Conservation (phyloP, 2,888 invertebrate genomes). For the Bombylius discolor region DNA sequence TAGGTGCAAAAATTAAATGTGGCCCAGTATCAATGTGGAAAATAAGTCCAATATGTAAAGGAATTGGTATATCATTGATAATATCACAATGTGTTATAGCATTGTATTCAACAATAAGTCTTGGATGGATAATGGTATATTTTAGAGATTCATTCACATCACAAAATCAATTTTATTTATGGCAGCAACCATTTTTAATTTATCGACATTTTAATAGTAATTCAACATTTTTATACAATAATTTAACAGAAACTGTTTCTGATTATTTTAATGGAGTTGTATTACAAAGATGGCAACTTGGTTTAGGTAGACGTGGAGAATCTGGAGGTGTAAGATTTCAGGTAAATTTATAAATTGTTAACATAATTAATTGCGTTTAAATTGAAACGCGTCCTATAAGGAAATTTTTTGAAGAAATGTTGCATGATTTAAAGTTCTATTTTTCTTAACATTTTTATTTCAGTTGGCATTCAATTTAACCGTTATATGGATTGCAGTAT, state of each 20-base stretch:
- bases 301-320: conserved; percentile 29
- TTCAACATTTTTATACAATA: conserved; percentile 27
- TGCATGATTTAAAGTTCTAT: too few relatives aligned
- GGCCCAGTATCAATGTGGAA: conserved; percentile 89
- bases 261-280: conserved; percentile 78
- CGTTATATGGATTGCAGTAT: conserved; percentile 81
- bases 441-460: conserved; percentile 36
- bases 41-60: conserved; percentile 83
- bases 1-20: conserved; percentile 71
- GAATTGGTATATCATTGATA: conserved; percentile 72
- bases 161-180: conserved; percentile 61
- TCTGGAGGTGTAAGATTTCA: conserved; percentile 26
- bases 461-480: conserved; percentile 83
- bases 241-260: conserved; percentile 62
- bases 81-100: conserved; percentile 69
- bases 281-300: conserved; percentile 41
- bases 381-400: too few relatives aligned
- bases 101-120: conserved; percentile 73
- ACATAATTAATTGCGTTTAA: not conserved
- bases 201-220: conserved; percentile 50
- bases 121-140: conserved; percentile 86
- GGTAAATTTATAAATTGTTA: conserved; percentile 25
- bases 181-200: conserved; percentile 62
- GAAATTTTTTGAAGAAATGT: too few relatives aligned
- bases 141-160: conserved; percentile 78